phyloP scores from a whole-genome alignment of 2,888 invertebrate species.

The Elysia crispata region DNA sequence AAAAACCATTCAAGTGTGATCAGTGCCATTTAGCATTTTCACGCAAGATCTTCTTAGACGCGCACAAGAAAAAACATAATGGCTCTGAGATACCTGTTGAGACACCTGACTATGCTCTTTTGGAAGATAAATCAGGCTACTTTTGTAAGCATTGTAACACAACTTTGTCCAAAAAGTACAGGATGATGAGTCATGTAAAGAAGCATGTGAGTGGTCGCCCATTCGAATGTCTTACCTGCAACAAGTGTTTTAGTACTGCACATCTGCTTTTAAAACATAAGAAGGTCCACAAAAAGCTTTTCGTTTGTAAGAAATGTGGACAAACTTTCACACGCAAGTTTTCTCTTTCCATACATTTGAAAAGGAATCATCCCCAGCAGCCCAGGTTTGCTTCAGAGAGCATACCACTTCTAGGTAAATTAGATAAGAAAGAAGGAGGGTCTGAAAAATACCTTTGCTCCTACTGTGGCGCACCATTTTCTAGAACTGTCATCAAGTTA shows the following conservation, averaged over 20 bases:
- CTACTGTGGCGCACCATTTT: slow-evolving; percentile 40
- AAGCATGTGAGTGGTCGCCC: slow-evolving; percentile 21
- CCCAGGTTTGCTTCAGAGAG: neutral
- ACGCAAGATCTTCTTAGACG: slow-evolving; percentile 41
- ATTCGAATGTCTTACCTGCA: slow-evolving; percentile 39
- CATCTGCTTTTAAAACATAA: slow-evolving; percentile 44
- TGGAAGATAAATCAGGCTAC: slow-evolving; percentile 39
- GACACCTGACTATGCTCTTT: slow-evolving; percentile 40
- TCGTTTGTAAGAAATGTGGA: slow-evolving; percentile 38
- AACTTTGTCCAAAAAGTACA: slow-evolving; percentile 38
- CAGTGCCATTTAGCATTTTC: slow-evolving; percentile 38
- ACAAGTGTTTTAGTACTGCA: slow-evolving; percentile 46
- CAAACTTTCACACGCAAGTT: slow-evolving; percentile 42
- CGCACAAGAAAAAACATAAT: slow-evolving; percentile 38
- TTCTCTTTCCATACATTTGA: slow-evolving; percentile 35
- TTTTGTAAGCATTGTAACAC: slow-evolving; percentile 46
- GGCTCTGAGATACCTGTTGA: slow-evolving; percentile 40
- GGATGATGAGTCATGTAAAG: slow-evolving; percentile 48
- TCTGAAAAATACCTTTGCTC: slow-evolving; percentile 24
- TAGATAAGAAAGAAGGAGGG: neutral
- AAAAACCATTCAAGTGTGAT: slow-evolving; percentile 46
- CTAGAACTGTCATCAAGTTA: slow-evolving; percentile 45
- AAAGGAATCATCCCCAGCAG: slow-evolving; percentile 29
- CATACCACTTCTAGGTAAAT: neutral
- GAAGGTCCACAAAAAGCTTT: slow-evolving; percentile 40